Conservation (phyloP, 1,140 invertebrate species). For the Lethrus apterus region DNA sequence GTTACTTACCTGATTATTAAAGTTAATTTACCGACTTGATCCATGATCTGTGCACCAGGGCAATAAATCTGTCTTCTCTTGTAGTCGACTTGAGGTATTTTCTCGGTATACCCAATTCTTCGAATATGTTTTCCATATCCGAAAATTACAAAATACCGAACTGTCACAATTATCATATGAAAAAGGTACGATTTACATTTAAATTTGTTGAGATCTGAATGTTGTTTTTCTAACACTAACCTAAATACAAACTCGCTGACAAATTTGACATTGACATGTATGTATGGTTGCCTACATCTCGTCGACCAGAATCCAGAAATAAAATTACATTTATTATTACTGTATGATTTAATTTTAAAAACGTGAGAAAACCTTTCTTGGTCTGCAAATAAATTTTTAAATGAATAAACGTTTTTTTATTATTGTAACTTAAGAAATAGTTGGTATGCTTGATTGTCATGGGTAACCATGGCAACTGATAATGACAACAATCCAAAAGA, state of each 20-base stretch:
- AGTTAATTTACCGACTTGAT: constrained; percentile 45
- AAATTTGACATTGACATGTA: too few species aligned
- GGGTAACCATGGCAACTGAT: constrained; percentile 8
- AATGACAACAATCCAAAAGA: constrained; percentile 2
- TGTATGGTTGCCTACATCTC: constrained; percentile 1
- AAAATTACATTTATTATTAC: too few species aligned
- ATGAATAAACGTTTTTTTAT: too few species aligned
- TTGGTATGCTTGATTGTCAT: too few species aligned
- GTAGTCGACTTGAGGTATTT: constrained; percentile 54
- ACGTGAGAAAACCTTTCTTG: too few species aligned
- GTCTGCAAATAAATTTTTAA: too few species aligned
- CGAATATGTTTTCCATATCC: constrained; percentile 52
- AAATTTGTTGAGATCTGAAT: neutral
- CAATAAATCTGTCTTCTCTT: constrained; percentile 48
- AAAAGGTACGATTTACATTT: neutral
- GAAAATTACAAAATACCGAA: neutral
- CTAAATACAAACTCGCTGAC: too few species aligned
- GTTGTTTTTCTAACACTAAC: neutral
- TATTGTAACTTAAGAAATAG: too few species aligned
- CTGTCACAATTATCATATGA: neutral
- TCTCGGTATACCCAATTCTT: constrained; percentile 55
- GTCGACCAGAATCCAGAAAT: too few species aligned
- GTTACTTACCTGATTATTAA: constrained; percentile 3
- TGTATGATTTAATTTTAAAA: too few species aligned
- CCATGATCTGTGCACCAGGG: constrained; percentile 60